Evolutionary conservation across 2,797 vertebrate species (phyloP).

Genomic region (Tympanoctomys barrerae): DNA sequence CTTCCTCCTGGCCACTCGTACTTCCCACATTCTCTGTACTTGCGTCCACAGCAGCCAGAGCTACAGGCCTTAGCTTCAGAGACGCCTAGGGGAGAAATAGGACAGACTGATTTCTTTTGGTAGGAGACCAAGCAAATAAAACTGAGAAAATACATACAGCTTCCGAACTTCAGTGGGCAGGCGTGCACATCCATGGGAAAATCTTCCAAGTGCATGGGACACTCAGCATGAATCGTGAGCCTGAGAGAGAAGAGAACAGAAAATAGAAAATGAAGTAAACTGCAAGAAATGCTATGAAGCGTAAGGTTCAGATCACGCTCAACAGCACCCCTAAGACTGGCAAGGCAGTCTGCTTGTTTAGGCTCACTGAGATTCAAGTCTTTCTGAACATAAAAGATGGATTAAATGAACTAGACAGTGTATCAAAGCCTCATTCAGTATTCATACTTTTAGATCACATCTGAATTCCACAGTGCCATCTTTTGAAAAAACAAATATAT

Average conservation of each 20-base stretch:
- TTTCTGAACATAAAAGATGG: constrained; percentile 8
- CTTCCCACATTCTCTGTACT: neutral
- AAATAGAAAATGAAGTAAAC: constrained; percentile 38
- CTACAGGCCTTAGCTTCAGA: neutral
- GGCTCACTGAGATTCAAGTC: neutral
- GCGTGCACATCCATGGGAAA: constrained; percentile 99
- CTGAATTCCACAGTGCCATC: neutral
- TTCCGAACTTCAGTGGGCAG: constrained; percentile 98
- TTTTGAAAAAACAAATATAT: constrained; percentile 54
- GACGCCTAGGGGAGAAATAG: neutral
- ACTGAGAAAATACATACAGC: constrained; percentile 92
- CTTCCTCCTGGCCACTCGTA: neutral
- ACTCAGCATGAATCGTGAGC: constrained; percentile 98
- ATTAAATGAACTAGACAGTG: neutral
- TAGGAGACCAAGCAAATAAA: neutral
- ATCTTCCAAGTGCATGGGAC: constrained; percentile 99
- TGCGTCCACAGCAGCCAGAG: neutral
- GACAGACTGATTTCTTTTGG: neutral
- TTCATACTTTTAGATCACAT: constrained; percentile 6
- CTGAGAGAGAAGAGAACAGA: constrained; percentile 86
- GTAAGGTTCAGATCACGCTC: neutral
- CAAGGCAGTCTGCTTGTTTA: neutral
- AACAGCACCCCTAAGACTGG: neutral
- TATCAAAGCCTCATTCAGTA: constrained; percentile 1
- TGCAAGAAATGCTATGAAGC: constrained; percentile 25